A percentile compares a stretch with the other conserved stretches of the same genome.
phyloP scores from a whole-genome alignment of 2,797 vertebrate species.

The Pipistrellus nathusii region DNA sequence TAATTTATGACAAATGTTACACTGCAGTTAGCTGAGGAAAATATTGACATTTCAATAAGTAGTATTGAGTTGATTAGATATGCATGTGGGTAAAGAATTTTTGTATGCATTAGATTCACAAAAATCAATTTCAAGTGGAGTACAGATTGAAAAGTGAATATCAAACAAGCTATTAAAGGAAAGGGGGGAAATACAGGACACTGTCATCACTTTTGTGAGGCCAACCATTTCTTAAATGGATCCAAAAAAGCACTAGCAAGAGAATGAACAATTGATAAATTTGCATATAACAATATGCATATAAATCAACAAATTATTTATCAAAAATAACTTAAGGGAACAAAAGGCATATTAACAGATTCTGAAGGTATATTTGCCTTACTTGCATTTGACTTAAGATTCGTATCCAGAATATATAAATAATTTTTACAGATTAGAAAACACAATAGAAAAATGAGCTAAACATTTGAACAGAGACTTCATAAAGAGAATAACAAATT shows the following conservation, averaged over 20 bases:
- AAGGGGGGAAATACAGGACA: background rate
- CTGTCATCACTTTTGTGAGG: background rate
- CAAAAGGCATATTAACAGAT: background rate
- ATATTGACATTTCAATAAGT: background rate
- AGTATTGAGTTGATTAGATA: background rate
- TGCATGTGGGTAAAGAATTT: background rate
- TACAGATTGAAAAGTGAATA: background rate
- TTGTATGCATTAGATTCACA: background rate
- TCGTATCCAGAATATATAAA: background rate
- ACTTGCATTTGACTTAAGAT: background rate
- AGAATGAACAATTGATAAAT: background rate
- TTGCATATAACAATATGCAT: background rate
- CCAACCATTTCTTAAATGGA: background rate
- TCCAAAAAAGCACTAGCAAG: background rate
- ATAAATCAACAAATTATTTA: background rate
- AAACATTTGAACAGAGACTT: background rate
- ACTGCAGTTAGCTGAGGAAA: background rate
- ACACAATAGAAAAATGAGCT: background rate
- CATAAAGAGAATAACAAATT: background rate
- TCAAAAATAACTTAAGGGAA: background rate
- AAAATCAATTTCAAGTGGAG: background rate
- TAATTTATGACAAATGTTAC: background rate
- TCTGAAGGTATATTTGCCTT: background rate
- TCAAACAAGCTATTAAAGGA: background rate
- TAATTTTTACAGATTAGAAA: background rate